A percentile compares a stretch with the other conserved stretches of the same genome.
These are phyloP conservation scores for Hirtodrosophila alboralis DNA, from an alignment of 2,888 invertebrate species.

Conservation along the genomic window DNA sequence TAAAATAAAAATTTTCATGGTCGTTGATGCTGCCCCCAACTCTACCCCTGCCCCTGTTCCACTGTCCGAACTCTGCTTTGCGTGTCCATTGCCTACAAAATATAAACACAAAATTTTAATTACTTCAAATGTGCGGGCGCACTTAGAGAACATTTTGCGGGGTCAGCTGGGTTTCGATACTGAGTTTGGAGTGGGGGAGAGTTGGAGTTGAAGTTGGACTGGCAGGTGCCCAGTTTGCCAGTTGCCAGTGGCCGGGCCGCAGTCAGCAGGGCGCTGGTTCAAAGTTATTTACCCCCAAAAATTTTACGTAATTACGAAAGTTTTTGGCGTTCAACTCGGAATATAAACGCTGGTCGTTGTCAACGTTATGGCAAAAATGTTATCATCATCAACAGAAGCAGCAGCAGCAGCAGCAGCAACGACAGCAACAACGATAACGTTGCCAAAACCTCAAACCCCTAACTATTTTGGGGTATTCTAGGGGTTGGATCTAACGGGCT, in stretches of 20 bases:
- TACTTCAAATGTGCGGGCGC: constrained; percentile 76
- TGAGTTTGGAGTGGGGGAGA: too few relatives aligned
- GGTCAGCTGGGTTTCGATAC: constrained; percentile 54
- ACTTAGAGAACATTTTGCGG: constrained; percentile 72
- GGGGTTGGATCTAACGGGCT: constrained; percentile 13
- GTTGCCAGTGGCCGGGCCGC: constrained; percentile 26
- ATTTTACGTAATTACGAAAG: constrained; percentile 80
- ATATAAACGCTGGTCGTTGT: constrained; percentile 74
- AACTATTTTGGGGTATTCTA: constrained; percentile 19
- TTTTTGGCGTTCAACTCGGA: constrained; percentile 71
- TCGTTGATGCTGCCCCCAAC: constrained; percentile 29
- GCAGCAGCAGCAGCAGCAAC: constrained; percentile 17
- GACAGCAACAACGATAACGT: constrained; percentile 15
- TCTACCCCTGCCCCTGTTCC: not conserved
- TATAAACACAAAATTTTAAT: constrained; percentile 78
- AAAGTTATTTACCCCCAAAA: constrained; percentile 78
- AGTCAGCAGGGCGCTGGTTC: constrained; percentile 45
- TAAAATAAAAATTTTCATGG: constrained; percentile 63
- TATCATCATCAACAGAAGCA: constrained; percentile 68
- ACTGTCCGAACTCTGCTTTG: constrained; percentile 10
- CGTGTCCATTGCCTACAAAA: constrained; percentile 56
- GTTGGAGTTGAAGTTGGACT: constrained; percentile 11
- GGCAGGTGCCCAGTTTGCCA: constrained; percentile 11
- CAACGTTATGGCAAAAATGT: constrained; percentile 77
- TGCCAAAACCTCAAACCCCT: constrained; percentile 60